phyloP scores from a whole-genome alignment of 1,140 invertebrate species.

The Trachelipus rathkii region DNA sequence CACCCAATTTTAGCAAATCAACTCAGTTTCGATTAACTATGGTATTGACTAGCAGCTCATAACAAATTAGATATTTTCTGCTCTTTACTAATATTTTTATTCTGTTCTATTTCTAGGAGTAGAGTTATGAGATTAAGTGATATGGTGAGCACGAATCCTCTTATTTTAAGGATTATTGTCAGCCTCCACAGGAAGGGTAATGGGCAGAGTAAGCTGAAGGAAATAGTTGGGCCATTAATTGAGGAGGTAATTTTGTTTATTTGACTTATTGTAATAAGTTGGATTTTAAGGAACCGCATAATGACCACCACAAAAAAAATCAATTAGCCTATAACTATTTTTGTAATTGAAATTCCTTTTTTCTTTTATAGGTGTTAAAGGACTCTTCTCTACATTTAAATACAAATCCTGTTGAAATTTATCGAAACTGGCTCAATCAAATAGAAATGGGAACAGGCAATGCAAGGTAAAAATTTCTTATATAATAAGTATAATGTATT shows the following conservation, averaged over 20 bases:
- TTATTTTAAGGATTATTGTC: conserved; percentile 74
- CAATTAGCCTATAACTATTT: too few species aligned
- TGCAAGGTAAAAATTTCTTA: conserved; percentile 47
- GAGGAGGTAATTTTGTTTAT: conserved; percentile 48
- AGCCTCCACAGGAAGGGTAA: conserved; percentile 67
- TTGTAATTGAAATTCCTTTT: too few species aligned
- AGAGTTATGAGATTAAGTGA: conserved; percentile 71
- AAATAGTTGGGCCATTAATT: conserved; percentile 68
- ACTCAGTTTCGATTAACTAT: too few species aligned
- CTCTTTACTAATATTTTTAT: too few species aligned
- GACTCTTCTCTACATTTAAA: conserved; percentile 68
- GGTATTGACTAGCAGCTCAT: too few species aligned
- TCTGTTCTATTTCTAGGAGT: conserved; percentile 53
- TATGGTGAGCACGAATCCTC: conserved; percentile 68
- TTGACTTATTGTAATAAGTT: too few species aligned
- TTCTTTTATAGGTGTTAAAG: conserved; percentile 56
- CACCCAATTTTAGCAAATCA: too few species aligned
- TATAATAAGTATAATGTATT: too few species aligned
- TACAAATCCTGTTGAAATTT: conserved; percentile 74
- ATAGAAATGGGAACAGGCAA: conserved; percentile 68
- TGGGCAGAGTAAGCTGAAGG: conserved; percentile 63
- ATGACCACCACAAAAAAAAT: too few species aligned
- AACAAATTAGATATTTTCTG: too few species aligned
- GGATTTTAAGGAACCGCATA: too few species aligned
- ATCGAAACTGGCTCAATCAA: conserved; percentile 75